Conservation (phyloP, 2,113 vertebrate species). For the Takifugu bimaculatus region DNA sequence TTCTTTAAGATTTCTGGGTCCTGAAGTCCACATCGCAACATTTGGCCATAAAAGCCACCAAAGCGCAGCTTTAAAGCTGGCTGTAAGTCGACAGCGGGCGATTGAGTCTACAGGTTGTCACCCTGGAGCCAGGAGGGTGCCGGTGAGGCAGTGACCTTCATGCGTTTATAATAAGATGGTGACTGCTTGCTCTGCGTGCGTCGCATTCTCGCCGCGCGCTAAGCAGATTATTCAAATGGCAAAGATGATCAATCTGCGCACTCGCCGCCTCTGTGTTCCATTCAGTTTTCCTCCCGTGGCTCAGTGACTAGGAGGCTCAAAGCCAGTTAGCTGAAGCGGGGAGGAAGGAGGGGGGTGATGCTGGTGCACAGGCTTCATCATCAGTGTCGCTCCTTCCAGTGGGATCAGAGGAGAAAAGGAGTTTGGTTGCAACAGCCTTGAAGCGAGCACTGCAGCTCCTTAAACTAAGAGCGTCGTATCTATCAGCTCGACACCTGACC, state of each 20-base stretch:
- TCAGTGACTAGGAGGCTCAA: constrained; percentile 13
- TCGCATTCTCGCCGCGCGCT: constrained; percentile 4
- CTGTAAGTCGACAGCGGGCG: neutral
- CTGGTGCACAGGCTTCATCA: constrained; percentile 5
- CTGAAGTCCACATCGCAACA: constrained; percentile 3
- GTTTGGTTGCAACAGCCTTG: constrained; percentile 25
- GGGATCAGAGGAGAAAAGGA: constrained; percentile 2
- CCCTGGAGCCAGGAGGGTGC: neutral
- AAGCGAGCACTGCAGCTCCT: constrained; percentile 4
- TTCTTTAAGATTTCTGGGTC: neutral
- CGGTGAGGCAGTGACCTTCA: constrained; percentile 28
- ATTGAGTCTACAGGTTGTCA: neutral
- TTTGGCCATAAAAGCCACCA: constrained; percentile 6
- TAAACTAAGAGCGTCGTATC: constrained; percentile 5
- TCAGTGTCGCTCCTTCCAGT: constrained; percentile 6
- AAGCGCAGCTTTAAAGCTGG: neutral
- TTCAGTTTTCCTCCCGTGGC: constrained; percentile 31
- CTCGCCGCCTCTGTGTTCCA: constrained; percentile 20
- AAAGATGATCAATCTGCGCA: constrained; percentile 42
- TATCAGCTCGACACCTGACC: constrained; percentile 10
- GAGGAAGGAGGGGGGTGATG: neutral
- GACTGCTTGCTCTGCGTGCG: constrained; percentile 9
- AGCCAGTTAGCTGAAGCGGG: constrained; percentile 10
- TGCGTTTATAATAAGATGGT: constrained; percentile 12
- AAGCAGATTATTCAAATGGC: constrained; percentile 49